Evolutionary conservation across 2,797 vertebrate species (phyloP).

Genomic region (Lagorchestes hirsutus): DNA sequence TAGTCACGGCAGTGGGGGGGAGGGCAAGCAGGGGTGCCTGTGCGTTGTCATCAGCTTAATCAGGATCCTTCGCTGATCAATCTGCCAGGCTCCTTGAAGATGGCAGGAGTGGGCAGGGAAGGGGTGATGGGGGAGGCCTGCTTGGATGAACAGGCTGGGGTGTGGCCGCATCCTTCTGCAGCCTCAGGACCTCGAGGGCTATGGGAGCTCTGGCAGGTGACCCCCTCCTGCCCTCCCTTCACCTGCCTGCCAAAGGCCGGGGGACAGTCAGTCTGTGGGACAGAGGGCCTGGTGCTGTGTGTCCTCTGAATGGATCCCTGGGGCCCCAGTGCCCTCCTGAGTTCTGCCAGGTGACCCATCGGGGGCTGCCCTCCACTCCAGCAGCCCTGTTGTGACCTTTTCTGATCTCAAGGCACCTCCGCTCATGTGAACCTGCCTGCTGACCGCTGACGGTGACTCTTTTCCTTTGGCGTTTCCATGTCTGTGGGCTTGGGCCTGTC

Average conservation of each 20-base stretch:
- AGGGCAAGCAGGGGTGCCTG: too few relatives aligned
- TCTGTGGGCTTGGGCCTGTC: conserved; percentile 83
- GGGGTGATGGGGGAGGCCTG: neutral
- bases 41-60: neutral
- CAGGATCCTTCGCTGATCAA: neutral
- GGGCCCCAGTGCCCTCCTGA: neutral
- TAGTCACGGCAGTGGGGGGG: conserved; percentile 12
- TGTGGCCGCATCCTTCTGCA: too few relatives aligned
- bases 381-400: conserved; percentile 21
- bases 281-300: too few relatives aligned
- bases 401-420: neutral
- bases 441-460: conserved; percentile 5
- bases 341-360: conserved; percentile 4
- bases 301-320: too few relatives aligned
- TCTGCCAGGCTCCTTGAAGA: too few relatives aligned
- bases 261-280: neutral
- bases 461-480: conserved; percentile 58
- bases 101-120: too few relatives aligned
- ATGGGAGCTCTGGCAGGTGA: too few relatives aligned
- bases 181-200: too few relatives aligned
- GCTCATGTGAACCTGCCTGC: conserved; percentile 60
- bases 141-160: too few relatives aligned
- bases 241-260: neutral
- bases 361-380: conserved; percentile 39
- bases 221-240: neutral